Conservation (phyloP, 2,113 vertebrate genomes). For the Merops nubicus region DNA sequence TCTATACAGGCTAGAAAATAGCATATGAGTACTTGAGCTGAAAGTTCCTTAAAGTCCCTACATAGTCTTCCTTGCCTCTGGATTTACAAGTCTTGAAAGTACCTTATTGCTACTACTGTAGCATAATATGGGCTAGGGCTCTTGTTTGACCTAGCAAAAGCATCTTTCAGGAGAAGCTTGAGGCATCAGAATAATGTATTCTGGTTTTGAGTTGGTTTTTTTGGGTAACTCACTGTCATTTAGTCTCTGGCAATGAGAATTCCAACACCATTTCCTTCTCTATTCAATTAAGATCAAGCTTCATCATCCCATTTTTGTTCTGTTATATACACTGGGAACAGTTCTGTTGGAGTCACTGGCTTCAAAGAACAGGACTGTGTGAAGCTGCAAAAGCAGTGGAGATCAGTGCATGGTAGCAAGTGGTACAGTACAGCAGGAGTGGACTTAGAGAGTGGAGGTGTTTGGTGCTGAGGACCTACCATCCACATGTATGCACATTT, state of each 20-base stretch:
- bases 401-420: background rate
- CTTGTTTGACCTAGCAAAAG: background rate
- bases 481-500: background rate
- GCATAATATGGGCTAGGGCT: background rate
- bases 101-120: background rate
- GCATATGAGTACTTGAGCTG: accelerated
- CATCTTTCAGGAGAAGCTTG: background rate
- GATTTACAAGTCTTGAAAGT: background rate
- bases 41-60: background rate
- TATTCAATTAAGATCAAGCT: background rate
- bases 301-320: background rate
- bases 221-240: background rate
- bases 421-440: background rate
- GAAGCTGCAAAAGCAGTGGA: background rate
- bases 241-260: background rate
- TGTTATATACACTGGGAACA: background rate
- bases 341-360: background rate
- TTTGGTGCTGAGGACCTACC: background rate
- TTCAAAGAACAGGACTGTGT: background rate
- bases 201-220: background rate
- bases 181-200: background rate
- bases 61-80: background rate
- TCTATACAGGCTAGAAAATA: background rate
- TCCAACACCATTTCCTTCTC: background rate
- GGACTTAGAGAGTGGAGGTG: background rate